Evolutionary conservation across 1,140 invertebrate genomes (phyloP).

Genomic region (Eufriesea mexicana): DNA sequence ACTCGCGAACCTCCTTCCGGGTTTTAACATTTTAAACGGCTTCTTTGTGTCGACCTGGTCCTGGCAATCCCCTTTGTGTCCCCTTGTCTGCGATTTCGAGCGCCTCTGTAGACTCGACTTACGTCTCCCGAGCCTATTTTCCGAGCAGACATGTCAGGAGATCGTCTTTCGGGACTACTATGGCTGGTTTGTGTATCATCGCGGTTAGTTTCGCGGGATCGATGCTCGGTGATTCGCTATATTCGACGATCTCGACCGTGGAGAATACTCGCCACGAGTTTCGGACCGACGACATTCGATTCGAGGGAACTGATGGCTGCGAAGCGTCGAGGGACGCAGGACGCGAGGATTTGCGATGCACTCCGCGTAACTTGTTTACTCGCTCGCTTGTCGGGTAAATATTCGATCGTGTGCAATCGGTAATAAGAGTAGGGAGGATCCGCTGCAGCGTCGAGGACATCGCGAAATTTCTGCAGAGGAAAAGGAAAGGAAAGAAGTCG

Average conservation of each 20-base stretch:
- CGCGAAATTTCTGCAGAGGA: background rate
- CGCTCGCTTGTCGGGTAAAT: too few species aligned
- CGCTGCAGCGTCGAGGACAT: background rate
- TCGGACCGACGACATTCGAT: background rate
- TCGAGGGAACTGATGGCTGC: background rate
- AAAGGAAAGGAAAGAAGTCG: background rate
- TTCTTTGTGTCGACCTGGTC: slow-evolving; percentile 9
- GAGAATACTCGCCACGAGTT: background rate
- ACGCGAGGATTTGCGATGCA: too few species aligned
- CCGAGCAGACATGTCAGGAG: slow-evolving; percentile 12
- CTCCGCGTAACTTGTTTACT: background rate
- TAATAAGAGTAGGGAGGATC: background rate
- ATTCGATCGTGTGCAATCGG: background rate
- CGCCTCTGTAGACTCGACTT: background rate
- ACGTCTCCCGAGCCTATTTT: background rate
- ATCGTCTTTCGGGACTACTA: slow-evolving; percentile 36
- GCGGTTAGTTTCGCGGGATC: slow-evolving; percentile 29
- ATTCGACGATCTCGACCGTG: slow-evolving; percentile 16
- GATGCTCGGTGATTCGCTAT: background rate
- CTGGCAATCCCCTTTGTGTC: slow-evolving; percentile 34
- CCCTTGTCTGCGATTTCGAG: background rate
- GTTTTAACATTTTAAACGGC: slow-evolving; percentile 47
- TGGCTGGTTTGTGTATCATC: slow-evolving; percentile 29
- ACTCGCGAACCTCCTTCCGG: slow-evolving; percentile 19
- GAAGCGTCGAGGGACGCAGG: too few species aligned